phyloP scores from a whole-genome alignment of 2,113 vertebrate species.

The Psettodes erumei region DNA sequence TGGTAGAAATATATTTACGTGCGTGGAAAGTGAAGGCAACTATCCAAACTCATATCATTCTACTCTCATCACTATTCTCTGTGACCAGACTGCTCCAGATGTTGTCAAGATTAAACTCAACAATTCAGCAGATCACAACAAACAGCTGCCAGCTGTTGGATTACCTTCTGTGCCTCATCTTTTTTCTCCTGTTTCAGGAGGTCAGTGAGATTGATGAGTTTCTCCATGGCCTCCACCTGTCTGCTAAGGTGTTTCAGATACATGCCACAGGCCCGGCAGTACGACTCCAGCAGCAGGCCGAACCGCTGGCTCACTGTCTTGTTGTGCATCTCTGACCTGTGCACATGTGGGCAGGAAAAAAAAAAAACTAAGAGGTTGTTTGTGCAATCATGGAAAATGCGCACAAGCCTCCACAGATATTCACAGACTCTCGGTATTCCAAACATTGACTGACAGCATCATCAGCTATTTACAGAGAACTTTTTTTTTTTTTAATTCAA shows the following conservation, averaged over 20 bases:
- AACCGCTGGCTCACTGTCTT: conserved; percentile 99
- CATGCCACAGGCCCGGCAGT: conserved; percentile 97
- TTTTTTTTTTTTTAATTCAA: background rate
- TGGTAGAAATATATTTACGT: background rate
- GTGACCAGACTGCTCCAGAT: conserved; percentile 42
- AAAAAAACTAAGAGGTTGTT: background rate
- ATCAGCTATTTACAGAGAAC: conserved; percentile 11
- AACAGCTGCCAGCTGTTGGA: conserved; percentile 53
- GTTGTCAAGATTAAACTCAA: conserved; percentile 48
- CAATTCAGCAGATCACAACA: conserved; percentile 29
- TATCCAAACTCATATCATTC: conserved; percentile 11
- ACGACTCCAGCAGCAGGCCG: conserved; percentile 96
- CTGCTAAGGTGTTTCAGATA: conserved; percentile 97
- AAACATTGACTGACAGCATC: background rate
- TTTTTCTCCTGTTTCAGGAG: conserved; percentile 99
- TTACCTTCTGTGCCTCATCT: conserved; percentile 98
- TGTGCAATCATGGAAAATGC: background rate
- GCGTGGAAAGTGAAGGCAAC: background rate
- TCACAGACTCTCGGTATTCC: background rate
- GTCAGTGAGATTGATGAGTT: conserved; percentile 99
- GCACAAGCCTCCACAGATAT: background rate
- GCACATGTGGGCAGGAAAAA: background rate
- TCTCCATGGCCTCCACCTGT: conserved; percentile 99
- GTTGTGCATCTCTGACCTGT: conserved; percentile 99
- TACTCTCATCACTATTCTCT: conserved; percentile 2